phyloP scores from a whole-genome alignment of 2,888 invertebrate species.

The Eretmocerus hayati region DNA sequence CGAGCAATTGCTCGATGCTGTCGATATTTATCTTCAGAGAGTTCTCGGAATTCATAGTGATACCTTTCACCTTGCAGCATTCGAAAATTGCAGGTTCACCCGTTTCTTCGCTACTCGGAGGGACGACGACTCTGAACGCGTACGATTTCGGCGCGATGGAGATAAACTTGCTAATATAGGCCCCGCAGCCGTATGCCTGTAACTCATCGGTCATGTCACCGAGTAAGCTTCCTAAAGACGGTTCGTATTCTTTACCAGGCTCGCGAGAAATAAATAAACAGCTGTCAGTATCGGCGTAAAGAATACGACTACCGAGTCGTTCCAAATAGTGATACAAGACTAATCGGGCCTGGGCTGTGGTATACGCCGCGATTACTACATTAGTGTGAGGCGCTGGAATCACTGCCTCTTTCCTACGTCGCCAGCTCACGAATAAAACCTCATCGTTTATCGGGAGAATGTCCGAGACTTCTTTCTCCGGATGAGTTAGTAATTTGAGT shows the following conservation, averaged over 20 bases:
- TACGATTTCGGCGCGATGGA: conserved; percentile 2
- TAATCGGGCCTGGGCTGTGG: conserved; percentile 8
- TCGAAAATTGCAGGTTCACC: too few relatives aligned
- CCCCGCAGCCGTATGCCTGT: too few relatives aligned
- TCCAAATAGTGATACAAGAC: neutral
- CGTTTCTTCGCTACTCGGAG: too few relatives aligned
- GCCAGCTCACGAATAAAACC: conserved; percentile 5
- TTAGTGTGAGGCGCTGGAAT: neutral
- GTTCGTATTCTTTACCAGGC: neutral
- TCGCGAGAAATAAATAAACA: conserved; percentile 1
- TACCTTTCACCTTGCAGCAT: too few relatives aligned
- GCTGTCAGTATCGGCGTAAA: conserved; percentile 20
- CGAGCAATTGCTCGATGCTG: too few relatives aligned
- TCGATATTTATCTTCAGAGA: too few relatives aligned
- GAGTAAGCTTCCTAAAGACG: neutral
- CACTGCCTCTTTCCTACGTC: neutral
- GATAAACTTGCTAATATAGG: conserved; percentile 7
- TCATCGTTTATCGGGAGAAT: conserved; percentile 6
- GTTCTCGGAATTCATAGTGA: too few relatives aligned
- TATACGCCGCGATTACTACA: conserved; percentile 10
- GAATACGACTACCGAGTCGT: conserved; percentile 22
- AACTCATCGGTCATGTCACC: conserved; percentile 16
- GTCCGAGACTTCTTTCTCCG: neutral
- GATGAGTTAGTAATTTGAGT: neutral
- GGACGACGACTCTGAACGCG: too few relatives aligned